Base-by-base conservation (phyloP, 2,888 invertebrate genomes). In the Melieria picta region DNA sequence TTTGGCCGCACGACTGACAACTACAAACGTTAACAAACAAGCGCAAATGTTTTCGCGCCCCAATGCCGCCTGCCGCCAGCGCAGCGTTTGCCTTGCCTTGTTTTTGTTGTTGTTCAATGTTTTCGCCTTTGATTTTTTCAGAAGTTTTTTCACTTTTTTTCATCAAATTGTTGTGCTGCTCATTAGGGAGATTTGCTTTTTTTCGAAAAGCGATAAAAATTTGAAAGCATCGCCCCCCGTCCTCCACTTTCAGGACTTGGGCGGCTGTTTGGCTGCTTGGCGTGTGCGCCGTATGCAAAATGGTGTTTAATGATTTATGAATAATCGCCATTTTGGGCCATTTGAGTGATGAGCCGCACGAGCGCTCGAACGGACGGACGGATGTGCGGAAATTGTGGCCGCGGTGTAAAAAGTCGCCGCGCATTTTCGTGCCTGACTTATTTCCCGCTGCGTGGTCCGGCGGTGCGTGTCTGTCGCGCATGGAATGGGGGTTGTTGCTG, bases 251-350 rank as follows among this genome's bases (percentile, higher is more conserved):
- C 2, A 30, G 30, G 30, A 30, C 30, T 30, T 30, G 30, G 30
- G 30, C 3, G 30, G 30, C 30, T 30, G 30, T 30, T 30, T n/a
- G 7, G 43, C 43, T 42, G 6, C 60, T 60, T 47, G 58, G 11
- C 57, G 16, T n/a, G 65, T 56, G 46, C 48, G 50, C 57, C 58
- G 58, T 72, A 72, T 78, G 80, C 81, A 80, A 84, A 84, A 84
- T 84, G 83, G 83, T 84, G 84, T 84, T 84, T 84, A 84, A 84
- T 84, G 84, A 84, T 84, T 84, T 84, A 84, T 84, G 84, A 84
- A 84, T 84, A 84, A 84, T 84, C 84, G 84, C 84, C 84, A 84
- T 84, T 84, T 84, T 84, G 80, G 68, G 56, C 70, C 79, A 79
- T 81, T 76, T 77, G 77, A 77, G 71, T 77, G 77, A 78, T 78